Conservation (phyloP, 2,797 vertebrate species). For the Hoplostethus mediterraneus region DNA sequence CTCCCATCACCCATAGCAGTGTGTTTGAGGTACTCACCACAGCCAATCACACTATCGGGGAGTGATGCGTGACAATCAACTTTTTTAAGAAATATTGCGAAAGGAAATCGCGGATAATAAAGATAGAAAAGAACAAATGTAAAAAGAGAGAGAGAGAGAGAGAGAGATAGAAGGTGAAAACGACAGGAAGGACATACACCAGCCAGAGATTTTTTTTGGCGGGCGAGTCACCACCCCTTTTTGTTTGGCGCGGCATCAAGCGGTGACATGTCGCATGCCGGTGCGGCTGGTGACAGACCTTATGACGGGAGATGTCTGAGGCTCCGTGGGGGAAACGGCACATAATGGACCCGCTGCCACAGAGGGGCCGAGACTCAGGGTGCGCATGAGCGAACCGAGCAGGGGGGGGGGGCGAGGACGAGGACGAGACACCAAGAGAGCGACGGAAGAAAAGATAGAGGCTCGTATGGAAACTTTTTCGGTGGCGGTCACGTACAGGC, state of each 20-base stretch:
- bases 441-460: not conserved
- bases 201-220: conserved; percentile 52
- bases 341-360: conserved; percentile 51
- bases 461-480: too few species aligned
- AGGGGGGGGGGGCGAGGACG: too few species aligned
- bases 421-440: conserved; percentile 1
- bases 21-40: conserved; percentile 45
- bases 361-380: conserved; percentile 20
- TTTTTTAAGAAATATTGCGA: conserved; percentile 25
- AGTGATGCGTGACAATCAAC: conserved; percentile 20
- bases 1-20: conserved; percentile 47
- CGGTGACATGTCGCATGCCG: conserved; percentile 20
- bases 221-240: conserved; percentile 31
- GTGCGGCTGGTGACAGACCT: conserved; percentile 50
- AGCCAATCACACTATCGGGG: conserved; percentile 46
- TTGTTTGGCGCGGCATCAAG: conserved; percentile 50
- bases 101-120: not conserved
- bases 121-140: not conserved
- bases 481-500: too few species aligned
- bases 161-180: conserved; percentile 47
- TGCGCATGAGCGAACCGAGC: not conserved
- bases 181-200: conserved; percentile 45
- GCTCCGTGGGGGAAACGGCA: conserved; percentile 44
- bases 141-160: conserved; percentile 36
- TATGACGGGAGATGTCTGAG: conserved; percentile 53